These are phyloP conservation scores for Pollenia labialis DNA, from an alignment of 2,888 invertebrate genomes.

Conservation along the genomic window DNA sequence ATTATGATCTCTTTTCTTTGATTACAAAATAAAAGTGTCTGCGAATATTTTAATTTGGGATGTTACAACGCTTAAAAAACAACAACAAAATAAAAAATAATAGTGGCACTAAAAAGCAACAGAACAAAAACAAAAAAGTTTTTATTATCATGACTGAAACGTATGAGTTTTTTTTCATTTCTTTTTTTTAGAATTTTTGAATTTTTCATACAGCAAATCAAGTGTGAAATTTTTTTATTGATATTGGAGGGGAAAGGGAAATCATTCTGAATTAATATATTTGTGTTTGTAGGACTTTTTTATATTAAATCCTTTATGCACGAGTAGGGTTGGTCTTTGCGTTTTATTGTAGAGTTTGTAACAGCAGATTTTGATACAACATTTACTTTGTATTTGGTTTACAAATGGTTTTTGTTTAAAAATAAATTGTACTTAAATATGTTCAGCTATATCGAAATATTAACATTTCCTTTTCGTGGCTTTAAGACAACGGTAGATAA, in stretches of 20 bases:
- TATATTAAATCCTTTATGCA: not conserved
- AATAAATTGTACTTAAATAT: too few relatives aligned
- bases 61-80: slow-evolving; percentile 1
- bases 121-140: slow-evolving; percentile 35
- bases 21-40: slow-evolving; percentile 74
- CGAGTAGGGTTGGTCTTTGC: too few relatives aligned
- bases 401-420: too few relatives aligned
- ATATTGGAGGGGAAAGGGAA: not conserved
- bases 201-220: slow-evolving; percentile 23
- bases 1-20: slow-evolving; percentile 55
- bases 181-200: not conserved
- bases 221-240: slow-evolving; percentile 41
- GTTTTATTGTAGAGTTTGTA: too few relatives aligned
- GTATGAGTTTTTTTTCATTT: slow-evolving; percentile 13
- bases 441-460: too few relatives aligned
- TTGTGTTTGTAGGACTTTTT: not conserved
- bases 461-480: too few relatives aligned
- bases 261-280: not conserved
- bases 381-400: too few relatives aligned
- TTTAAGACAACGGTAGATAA: too few relatives aligned
- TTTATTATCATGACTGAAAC: slow-evolving; percentile 59
- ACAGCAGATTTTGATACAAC: too few relatives aligned
- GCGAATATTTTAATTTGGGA: slow-evolving; percentile 68
- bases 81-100: slow-evolving; percentile 2
- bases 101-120: slow-evolving; percentile 27